A percentile compares a stretch with the other conserved stretches of the same genome.
phyloP scores from a whole-genome alignment of 2,888 invertebrate genomes.

The Apotomis betuletana region DNA sequence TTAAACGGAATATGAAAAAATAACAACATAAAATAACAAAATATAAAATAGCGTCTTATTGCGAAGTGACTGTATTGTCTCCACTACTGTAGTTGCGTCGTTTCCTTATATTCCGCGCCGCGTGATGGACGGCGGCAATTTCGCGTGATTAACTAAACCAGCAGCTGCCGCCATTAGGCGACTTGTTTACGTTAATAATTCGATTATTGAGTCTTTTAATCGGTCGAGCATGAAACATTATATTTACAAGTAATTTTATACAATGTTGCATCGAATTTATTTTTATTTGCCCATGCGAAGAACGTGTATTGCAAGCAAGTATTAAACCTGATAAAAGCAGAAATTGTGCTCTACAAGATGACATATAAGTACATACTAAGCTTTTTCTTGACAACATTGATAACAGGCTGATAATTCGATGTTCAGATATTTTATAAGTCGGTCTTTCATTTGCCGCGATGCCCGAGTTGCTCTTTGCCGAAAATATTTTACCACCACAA shows the following conservation, averaged over 20 bases:
- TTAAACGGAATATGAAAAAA: too few relatives aligned
- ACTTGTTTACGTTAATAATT: conserved; percentile 32
- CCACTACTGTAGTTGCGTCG: not conserved
- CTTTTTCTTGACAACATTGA: too few relatives aligned
- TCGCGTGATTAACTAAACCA: conserved; percentile 16
- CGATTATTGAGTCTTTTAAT: conserved; percentile 28
- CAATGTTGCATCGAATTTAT: not conserved
- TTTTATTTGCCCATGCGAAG: not conserved
- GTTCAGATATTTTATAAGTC: too few relatives aligned
- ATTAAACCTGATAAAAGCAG: too few relatives aligned
- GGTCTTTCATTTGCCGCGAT: too few relatives aligned
- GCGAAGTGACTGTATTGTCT: not conserved
- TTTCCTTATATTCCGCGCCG: conserved; percentile 14
- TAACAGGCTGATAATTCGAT: too few relatives aligned
- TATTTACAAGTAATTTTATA: not conserved
- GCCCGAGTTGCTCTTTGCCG: too few relatives aligned
- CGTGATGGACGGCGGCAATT: conserved; percentile 21
- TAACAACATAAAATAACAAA: too few relatives aligned
- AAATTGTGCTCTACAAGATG: too few relatives aligned
- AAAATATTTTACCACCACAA: too few relatives aligned
- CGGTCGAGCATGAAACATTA: conserved; percentile 1
- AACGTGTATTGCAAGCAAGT: not conserved
- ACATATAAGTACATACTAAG: too few relatives aligned
- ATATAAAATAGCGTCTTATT: not conserved
- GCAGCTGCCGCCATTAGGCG: conserved; percentile 18